phyloP scores from a whole-genome alignment of 2,797 vertebrate species.

The Enteromius treurensis region DNA sequence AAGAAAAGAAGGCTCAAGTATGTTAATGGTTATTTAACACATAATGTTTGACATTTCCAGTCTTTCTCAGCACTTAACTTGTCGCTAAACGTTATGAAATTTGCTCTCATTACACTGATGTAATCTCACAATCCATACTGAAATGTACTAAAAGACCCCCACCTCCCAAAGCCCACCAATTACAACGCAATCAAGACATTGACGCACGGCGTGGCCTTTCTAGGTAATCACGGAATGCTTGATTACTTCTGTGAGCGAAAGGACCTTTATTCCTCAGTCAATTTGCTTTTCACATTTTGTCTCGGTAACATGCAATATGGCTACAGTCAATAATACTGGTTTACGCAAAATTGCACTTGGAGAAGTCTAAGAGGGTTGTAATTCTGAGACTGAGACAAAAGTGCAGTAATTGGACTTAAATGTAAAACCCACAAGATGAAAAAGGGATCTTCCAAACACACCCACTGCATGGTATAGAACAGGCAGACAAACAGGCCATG shows the following conservation, averaged over 20 bases:
- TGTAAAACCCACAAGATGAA: slow-evolving; percentile 12
- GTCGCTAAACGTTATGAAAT: slow-evolving; percentile 16
- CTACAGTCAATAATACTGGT: slow-evolving; percentile 15
- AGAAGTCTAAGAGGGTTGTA: background rate
- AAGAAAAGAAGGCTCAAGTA: background rate
- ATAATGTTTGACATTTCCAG: slow-evolving; percentile 33
- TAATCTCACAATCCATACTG: slow-evolving; percentile 29
- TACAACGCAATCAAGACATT: slow-evolving; percentile 45
- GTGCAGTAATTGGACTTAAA: slow-evolving; percentile 26
- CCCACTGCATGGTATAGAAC: background rate
- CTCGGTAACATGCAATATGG: slow-evolving; percentile 2
- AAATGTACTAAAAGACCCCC: slow-evolving; percentile 11
- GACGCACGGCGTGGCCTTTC: slow-evolving; percentile 41
- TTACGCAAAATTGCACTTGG: background rate
- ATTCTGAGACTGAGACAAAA: slow-evolving; percentile 16
- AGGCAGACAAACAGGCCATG: background rate
- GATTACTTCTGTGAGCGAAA: slow-evolving; percentile 35
- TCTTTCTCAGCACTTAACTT: slow-evolving; percentile 27
- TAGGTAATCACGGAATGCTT: slow-evolving; percentile 38
- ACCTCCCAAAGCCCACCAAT: slow-evolving; percentile 19
- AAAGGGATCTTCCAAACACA: slow-evolving; percentile 24
- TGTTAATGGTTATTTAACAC: slow-evolving; percentile 9
- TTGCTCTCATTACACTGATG: slow-evolving; percentile 26
- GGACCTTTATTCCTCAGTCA: slow-evolving; percentile 16
- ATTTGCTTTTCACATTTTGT: slow-evolving; percentile 32